Conservation (phyloP, 2,888 invertebrate genomes). For the Thymelicus sylvestris region DNA sequence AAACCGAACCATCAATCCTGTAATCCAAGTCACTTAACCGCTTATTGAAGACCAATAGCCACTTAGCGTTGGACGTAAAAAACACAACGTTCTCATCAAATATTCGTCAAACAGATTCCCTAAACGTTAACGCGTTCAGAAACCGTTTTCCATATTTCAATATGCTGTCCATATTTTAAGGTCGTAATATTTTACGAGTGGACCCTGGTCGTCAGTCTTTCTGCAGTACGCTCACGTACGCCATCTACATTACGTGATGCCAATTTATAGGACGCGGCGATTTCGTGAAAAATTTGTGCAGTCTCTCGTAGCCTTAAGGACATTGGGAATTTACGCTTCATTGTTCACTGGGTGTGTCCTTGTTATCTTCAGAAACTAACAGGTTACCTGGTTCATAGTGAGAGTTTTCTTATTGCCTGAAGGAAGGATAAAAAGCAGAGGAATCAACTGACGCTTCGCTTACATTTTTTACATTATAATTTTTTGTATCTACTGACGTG, state of each 20-base stretch:
- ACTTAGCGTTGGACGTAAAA: neutral
- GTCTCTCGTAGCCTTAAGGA: neutral
- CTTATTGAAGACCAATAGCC: neutral
- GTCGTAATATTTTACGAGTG: constrained; percentile 51
- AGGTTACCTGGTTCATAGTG: no score
- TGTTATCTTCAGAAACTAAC: no score
- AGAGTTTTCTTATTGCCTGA: no score
- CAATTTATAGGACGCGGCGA: constrained; percentile 31
- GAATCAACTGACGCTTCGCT: no score
- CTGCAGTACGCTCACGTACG: constrained; percentile 42
- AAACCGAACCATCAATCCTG: no score
- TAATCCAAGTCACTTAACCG: neutral
- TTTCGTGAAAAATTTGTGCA: constrained; percentile 23
- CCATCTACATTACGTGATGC: constrained; percentile 46
- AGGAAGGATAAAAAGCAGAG: no score
- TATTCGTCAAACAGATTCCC: constrained; percentile 11
- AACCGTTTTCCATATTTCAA: constrained; percentile 43
- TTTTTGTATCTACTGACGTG: no score
- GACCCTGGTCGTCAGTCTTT: constrained; percentile 43
- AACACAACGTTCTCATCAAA: constrained; percentile 4
- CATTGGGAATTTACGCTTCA: neutral
- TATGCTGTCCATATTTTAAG: constrained; percentile 45
- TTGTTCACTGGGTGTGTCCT: neutral
- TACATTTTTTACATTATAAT: no score
- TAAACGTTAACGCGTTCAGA: constrained; percentile 24